Evolutionary conservation across 1,140 invertebrate species (phyloP), one percentile per base, ranked within the genome.

Genomic region (Temnothorax nylanderi): DNA sequence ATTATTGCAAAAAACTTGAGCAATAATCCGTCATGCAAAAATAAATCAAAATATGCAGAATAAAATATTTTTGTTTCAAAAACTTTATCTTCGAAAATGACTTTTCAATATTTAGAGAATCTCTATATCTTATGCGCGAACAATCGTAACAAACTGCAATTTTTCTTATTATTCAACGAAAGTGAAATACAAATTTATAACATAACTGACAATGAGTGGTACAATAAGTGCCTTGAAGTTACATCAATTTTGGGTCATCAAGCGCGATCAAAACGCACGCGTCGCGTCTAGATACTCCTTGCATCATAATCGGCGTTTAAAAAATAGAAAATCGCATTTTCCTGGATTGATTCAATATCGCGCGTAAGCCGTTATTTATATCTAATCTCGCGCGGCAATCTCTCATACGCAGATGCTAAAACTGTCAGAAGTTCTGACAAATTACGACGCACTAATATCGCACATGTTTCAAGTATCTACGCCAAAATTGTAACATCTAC

Each of bases 261-360:
- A n/a, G 1, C 26, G 26, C 26, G 26, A 1, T 26, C n/a, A 2
- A 58, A 2, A 26, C 10, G 7, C 21, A 16, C 37, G 3, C 37
- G 37, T 60, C 3, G 5, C 58, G 26, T 32, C 11, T 32, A 62
- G 13, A 32, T 62, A 32, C 13, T 65, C 16, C 16, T 34, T 34
- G 16, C 60, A 34, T 69, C 65, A 69, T 10, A 21, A 49, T 4
- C 41, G n/a, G 6, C 62, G 8, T 2, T 47, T 16, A 3, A 49
- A 69, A 69, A 69, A 47, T 47, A 67, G 10, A 26, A 47, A 69
- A 47, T 65, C 18, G 10, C 64, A 47, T 47, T 69, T 69, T 47
- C 21, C 41, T 32, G 5, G 11, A 49, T 16, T 26, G 41, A 26
- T 47, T 69, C 37, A 49, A 69, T 69, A 49, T 49, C 6, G 3